Conservation (phyloP, 2,888 invertebrate species). For the Polylopha cassiicola region DNA sequence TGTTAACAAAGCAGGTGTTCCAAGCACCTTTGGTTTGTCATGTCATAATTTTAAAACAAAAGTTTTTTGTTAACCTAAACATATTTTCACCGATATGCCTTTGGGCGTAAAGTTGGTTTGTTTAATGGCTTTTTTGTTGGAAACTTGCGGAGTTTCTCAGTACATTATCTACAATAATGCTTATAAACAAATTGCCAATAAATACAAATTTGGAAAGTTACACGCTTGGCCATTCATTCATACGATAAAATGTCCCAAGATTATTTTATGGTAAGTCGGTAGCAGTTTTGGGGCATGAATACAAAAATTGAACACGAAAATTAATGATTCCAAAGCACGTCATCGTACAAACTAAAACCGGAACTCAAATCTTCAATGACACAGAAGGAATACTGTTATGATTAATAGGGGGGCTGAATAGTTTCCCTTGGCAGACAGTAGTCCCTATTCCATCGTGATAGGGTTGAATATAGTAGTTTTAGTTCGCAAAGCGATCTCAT, state of each 20-base stretch:
- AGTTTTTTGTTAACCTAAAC: conserved; percentile 21
- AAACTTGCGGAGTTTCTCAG: neutral
- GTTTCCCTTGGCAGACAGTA: neutral
- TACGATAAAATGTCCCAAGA: too few relatives aligned
- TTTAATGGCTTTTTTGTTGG: conserved; percentile 5
- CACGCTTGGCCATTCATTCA: too few relatives aligned
- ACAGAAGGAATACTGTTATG: conserved; percentile 8
- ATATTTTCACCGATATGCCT: conserved; percentile 21
- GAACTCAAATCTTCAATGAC: conserved; percentile 13
- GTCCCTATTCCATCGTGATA: conserved; percentile 4
- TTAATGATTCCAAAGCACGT: too few relatives aligned
- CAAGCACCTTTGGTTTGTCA: conserved; percentile 27
- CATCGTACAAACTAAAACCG: neutral
- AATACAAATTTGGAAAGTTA: too few relatives aligned
- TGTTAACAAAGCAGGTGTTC: conserved; percentile 28
- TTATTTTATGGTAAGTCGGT: too few relatives aligned
- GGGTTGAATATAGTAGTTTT: neutral
- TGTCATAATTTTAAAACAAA: conserved; percentile 26
- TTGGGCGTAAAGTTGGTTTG: conserved; percentile 1
- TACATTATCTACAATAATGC: too few relatives aligned
- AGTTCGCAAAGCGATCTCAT: conserved; percentile 61
- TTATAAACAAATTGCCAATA: too few relatives aligned
- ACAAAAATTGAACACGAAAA: too few relatives aligned
- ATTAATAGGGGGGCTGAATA: conserved; percentile 10
- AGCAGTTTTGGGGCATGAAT: too few relatives aligned